These are phyloP conservation scores for Euplexia lucipara DNA, from an alignment of 2,888 invertebrate genomes.

Conservation along the genomic window DNA sequence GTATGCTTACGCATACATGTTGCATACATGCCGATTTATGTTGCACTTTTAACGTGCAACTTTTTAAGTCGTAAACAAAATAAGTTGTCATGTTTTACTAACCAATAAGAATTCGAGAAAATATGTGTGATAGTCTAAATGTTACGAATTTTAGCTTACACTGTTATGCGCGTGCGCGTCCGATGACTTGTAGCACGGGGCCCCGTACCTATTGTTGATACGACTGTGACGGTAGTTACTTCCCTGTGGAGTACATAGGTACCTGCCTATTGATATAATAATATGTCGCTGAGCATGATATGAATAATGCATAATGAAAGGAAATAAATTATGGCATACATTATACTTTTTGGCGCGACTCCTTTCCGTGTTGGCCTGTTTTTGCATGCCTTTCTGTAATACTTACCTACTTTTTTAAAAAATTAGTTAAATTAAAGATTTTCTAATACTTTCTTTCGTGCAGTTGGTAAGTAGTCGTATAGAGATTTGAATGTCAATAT, in stretches of 20 bases:
- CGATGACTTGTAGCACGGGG: too few species aligned
- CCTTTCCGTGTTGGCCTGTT: conserved; percentile 10
- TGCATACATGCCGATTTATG: too few species aligned
- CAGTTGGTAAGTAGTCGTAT: not conserved
- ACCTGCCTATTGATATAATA: conserved; percentile 27
- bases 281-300: conserved; percentile 29
- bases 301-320: conserved; percentile 24
- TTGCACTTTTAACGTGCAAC: too few species aligned
- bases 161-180: too few species aligned
- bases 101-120: too few species aligned
- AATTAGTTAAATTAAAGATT: not conserved
- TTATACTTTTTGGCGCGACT: not conserved
- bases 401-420: conserved; percentile 6
- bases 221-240: too few species aligned
- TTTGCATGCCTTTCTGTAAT: conserved; percentile 58
- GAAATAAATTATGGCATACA: conserved; percentile 7
- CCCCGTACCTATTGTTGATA: too few species aligned
- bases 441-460: conserved; percentile 3
- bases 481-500: conserved; percentile 44
- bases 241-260: conserved; percentile 18
- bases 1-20: too few species aligned
- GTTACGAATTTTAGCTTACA: too few species aligned
- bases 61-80: too few species aligned
- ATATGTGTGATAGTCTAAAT: too few species aligned
- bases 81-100: too few species aligned